These are phyloP conservation scores for Dromococcyx pavoninus DNA, from an alignment of 2,797 vertebrate species.

Conservation along the genomic window DNA sequence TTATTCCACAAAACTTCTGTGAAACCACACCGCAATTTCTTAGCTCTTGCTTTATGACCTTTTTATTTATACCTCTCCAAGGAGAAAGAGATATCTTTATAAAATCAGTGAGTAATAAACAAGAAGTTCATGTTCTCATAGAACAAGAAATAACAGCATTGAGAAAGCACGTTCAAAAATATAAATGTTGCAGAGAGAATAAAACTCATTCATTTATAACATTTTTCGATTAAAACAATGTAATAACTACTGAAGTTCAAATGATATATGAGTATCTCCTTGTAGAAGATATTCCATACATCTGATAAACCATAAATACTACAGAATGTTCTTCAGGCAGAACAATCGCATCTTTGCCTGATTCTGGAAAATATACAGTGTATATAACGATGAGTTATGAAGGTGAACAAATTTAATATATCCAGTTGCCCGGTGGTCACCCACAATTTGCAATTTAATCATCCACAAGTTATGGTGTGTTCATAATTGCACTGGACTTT, in stretches of 20 bases:
- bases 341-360: slow-evolving; percentile 42
- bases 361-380: slow-evolving; percentile 11
- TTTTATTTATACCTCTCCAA: slow-evolving; percentile 27
- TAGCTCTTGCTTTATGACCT: slow-evolving; percentile 10
- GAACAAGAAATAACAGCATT: slow-evolving; percentile 36
- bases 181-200: slow-evolving; percentile 3
- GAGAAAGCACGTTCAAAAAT: slow-evolving; percentile 47
- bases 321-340: not conserved
- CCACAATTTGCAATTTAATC: slow-evolving; percentile 77
- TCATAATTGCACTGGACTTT: slow-evolving; percentile 71
- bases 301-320: slow-evolving; percentile 71
- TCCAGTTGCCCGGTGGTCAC: slow-evolving; percentile 63
- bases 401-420: slow-evolving; percentile 52
- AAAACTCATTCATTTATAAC: slow-evolving; percentile 57
- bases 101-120: slow-evolving; percentile 51
- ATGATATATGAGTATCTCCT: slow-evolving; percentile 67
- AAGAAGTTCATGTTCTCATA: slow-evolving; percentile 36
- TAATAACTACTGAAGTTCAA: slow-evolving; percentile 42
- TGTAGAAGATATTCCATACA: slow-evolving; percentile 66
- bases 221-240: slow-evolving; percentile 66
- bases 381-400: slow-evolving; percentile 57
- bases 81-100: slow-evolving; percentile 47
- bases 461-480: slow-evolving; percentile 61
- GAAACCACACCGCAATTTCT: not conserved
- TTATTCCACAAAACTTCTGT: not conserved